Conservation (phyloP, 2,888 invertebrate species). For the Dicycla oo region DNA sequence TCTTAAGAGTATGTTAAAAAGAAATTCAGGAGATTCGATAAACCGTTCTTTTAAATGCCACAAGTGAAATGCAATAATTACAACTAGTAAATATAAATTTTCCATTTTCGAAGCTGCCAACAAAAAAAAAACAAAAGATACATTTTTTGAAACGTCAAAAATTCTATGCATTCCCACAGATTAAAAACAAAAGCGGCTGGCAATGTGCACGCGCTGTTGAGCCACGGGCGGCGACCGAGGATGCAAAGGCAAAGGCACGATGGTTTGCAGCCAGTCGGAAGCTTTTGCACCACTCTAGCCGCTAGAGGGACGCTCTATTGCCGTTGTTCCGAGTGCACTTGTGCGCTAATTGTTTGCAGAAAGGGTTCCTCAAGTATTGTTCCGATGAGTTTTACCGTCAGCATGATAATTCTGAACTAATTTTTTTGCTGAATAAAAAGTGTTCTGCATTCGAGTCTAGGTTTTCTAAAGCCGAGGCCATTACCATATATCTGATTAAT, state of each 20-base stretch:
- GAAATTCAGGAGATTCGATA: neutral
- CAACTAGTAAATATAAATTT: neutral
- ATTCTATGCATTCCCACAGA: conserved; percentile 67
- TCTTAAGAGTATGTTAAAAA: no score
- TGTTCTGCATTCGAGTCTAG: neutral
- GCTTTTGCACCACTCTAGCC: conserved; percentile 73
- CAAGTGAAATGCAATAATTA: neutral
- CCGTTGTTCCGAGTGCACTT: conserved; percentile 87
- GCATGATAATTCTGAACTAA: conserved; percentile 65
- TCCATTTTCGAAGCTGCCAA: neutral
- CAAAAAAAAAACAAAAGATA: conserved; percentile 9
- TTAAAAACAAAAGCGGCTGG: conserved; percentile 80
- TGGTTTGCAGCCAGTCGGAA: conserved; percentile 85
- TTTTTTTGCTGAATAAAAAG: neutral
- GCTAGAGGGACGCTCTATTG: conserved; percentile 81
- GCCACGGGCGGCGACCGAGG: conserved; percentile 74
- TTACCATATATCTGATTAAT: neutral
- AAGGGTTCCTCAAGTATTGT: conserved; percentile 89
- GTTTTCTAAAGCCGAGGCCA: neutral
- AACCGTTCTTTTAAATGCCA: neutral
- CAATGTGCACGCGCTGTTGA: conserved; percentile 76
- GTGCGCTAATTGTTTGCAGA: conserved; percentile 89
- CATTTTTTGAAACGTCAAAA: conserved; percentile 43
- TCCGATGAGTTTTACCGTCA: conserved; percentile 80
- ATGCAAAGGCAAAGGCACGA: conserved; percentile 84